A percentile compares a stretch with the other conserved stretches of the same genome.
phyloP scores from a whole-genome alignment of 2,797 vertebrate species.

The Botia kubotai region DNA sequence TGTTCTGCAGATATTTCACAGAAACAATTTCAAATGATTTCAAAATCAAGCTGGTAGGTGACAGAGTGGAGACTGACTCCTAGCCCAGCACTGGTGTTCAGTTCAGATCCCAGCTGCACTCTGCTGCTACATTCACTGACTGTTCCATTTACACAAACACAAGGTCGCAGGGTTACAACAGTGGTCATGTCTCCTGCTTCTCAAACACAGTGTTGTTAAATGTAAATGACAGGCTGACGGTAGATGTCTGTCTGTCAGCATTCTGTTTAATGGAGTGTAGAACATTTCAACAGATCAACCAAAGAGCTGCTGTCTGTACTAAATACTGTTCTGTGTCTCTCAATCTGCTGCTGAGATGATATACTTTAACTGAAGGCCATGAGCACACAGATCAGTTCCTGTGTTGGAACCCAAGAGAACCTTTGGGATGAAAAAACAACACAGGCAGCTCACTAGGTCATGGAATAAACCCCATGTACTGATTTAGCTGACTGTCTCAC shows the following conservation, averaged over 20 bases:
- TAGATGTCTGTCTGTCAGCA: constrained; percentile 16
- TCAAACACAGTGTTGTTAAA: constrained; percentile 44
- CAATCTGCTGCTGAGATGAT: no score
- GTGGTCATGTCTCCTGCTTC: constrained; percentile 28
- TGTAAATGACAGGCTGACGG: constrained; percentile 41
- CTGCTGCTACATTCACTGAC: constrained; percentile 37
- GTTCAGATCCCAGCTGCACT: constrained; percentile 18
- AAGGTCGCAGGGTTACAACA: constrained; percentile 42
- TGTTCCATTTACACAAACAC: constrained; percentile 43
- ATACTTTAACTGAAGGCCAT: background rate
- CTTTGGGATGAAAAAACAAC: no score
- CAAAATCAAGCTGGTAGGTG: background rate
- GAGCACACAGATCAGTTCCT: constrained; percentile 29
- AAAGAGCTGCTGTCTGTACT: constrained; percentile 20
- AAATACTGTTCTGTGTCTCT: background rate
- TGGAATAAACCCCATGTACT: no score
- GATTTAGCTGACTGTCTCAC: no score
- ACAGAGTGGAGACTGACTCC: constrained; percentile 16
- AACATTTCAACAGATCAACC: constrained; percentile 35
- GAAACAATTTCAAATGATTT: no score
- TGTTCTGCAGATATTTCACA: no score
- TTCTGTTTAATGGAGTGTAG: constrained; percentile 28
- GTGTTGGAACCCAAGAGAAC: constrained; percentile 32
- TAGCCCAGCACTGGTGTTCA: constrained; percentile 25
- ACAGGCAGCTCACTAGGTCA: no score